These are phyloP conservation scores for Brachirus orientalis DNA, from an alignment of 2,113 vertebrate species.

Conservation along the genomic window DNA sequence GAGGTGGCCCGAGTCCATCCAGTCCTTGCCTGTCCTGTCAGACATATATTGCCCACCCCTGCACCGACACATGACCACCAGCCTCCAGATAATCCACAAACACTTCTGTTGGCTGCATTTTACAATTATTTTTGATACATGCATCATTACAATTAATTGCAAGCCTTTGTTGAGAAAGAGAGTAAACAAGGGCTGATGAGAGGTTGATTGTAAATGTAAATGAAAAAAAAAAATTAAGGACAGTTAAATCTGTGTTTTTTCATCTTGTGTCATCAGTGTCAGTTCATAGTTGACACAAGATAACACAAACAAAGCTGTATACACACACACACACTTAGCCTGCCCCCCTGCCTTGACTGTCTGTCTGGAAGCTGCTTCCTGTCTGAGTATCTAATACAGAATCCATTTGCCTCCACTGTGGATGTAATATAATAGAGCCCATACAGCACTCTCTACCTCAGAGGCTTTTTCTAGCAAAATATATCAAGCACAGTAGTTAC, in stretches of 20 bases:
- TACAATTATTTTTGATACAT: too few relatives aligned
- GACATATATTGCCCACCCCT: conserved; percentile 39
- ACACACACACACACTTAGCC: background rate
- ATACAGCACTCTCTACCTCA: conserved; percentile 21
- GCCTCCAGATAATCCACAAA: background rate
- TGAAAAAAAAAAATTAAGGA: conserved; percentile 3
- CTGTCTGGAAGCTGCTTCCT: conserved; percentile 39
- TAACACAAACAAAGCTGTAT: conserved; percentile 13
- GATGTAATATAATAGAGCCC: conserved; percentile 61
- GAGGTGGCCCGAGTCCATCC: conserved; percentile 47
- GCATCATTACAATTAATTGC: too few relatives aligned
- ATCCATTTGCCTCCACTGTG: conserved; percentile 57
- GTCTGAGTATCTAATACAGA: conserved; percentile 44
- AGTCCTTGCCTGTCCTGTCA: conserved; percentile 54
- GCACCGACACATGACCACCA: conserved; percentile 9
- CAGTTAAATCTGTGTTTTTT: background rate
- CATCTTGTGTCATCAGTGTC: background rate
- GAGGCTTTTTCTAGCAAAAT: conserved; percentile 34
- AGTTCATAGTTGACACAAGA: background rate
- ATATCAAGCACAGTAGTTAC: conserved; percentile 31
- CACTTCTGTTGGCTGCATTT: background rate
- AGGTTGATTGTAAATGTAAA: background rate
- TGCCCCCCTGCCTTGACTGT: conserved; percentile 40
- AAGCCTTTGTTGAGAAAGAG: too few relatives aligned
- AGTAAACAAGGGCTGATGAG: background rate